phyloP scores from a whole-genome alignment of 2,797 vertebrate genomes.

The Hirundo rustica region DNA sequence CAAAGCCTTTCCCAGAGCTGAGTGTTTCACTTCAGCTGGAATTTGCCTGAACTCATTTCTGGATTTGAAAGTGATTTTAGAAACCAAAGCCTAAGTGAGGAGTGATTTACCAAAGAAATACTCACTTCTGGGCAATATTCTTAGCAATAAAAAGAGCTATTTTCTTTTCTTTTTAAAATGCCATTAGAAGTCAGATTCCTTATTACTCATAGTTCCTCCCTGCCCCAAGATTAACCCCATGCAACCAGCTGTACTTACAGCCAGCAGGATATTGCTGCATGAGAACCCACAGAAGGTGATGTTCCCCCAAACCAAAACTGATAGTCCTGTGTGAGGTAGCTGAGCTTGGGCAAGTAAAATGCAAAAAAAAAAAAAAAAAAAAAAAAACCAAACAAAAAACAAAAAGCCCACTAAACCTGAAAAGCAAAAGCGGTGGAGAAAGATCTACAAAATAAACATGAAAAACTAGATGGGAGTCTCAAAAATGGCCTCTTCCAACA shows the following conservation, averaged over 20 bases:
- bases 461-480: not conserved
- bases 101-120: conserved; percentile 32
- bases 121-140: conserved; percentile 26
- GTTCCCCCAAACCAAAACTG: not conserved
- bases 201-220: not conserved
- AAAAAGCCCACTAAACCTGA: not conserved
- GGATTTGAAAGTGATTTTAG: conserved; percentile 61
- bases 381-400: too few species aligned
- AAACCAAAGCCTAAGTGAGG: conserved; percentile 46
- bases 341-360: not conserved
- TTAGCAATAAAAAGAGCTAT: not conserved
- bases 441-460: not conserved
- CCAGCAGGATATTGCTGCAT: not conserved
- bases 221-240: not conserved
- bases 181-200: conserved; percentile 2
- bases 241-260: not conserved
- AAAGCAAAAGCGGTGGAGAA: not conserved
- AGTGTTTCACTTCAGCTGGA: conserved; percentile 54
- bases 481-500: rapidly evolving
- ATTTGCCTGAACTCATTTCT: conserved; percentile 59
- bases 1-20: conserved; percentile 47
- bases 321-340: not conserved
- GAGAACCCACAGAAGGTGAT: not conserved
- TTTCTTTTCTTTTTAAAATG: conserved; percentile 16
- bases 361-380: not conserved